Conservation (phyloP, 2,797 vertebrate genomes). For the Holocentrus rufus region DNA sequence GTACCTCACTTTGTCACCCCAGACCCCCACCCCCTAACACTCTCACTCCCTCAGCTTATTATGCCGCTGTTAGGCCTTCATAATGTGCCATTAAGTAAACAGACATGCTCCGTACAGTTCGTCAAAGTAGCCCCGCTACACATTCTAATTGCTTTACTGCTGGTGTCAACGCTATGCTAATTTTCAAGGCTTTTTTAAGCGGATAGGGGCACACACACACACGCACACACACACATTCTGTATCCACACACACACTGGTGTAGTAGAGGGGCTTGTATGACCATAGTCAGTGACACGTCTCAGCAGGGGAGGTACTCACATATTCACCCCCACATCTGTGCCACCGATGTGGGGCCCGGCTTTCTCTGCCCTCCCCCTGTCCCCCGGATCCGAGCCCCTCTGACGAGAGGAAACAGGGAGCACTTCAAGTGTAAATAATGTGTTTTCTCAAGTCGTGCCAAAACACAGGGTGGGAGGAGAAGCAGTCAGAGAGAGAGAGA, state of each 20-base stretch:
- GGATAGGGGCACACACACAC: slow-evolving; percentile 17
- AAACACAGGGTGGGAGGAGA: slow-evolving; percentile 53
- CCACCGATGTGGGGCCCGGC: slow-evolving; percentile 35
- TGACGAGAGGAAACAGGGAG: slow-evolving; percentile 64
- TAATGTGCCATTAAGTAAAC: slow-evolving; percentile 59
- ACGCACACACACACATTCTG: slow-evolving; percentile 1
- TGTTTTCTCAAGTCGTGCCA: slow-evolving; percentile 76
- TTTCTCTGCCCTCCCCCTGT: slow-evolving; percentile 43
- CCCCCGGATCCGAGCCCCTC: slow-evolving; percentile 50
- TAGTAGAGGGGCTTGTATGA: slow-evolving; percentile 30
- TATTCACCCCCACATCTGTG: slow-evolving; percentile 64
- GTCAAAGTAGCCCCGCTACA: slow-evolving; percentile 20
- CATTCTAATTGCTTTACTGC: slow-evolving; percentile 50
- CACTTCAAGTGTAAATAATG: slow-evolving; percentile 78
- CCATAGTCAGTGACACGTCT: slow-evolving; percentile 33
- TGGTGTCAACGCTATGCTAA: slow-evolving; percentile 47
- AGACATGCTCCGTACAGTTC: slow-evolving; percentile 43
- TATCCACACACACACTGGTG: not conserved
- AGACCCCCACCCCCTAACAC: slow-evolving; percentile 8
- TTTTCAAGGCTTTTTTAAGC: slow-evolving; percentile 16
- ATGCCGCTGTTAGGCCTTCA: slow-evolving; percentile 47
- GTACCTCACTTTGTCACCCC: not conserved
- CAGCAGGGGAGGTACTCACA: slow-evolving; percentile 44
- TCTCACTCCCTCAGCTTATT: slow-evolving; percentile 48
- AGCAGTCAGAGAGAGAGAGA: slow-evolving; percentile 40